Evolutionary conservation across 2,113 vertebrate species (phyloP), one percentile per base, ranked within the genome.

Genomic region (Girardinichthys multiradiatus): DNA sequence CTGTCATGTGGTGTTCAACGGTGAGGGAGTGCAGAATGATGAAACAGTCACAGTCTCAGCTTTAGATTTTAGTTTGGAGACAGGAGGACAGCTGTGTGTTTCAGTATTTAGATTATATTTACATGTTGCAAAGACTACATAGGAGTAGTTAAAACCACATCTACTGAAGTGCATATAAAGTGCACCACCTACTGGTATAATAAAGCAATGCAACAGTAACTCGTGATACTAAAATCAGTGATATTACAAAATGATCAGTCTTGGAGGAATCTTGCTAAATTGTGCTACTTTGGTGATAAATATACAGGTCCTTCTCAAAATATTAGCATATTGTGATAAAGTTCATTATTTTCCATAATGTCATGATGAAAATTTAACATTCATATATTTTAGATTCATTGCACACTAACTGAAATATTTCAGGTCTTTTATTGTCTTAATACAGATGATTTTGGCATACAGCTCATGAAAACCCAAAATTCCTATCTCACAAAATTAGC

Each of bases 151-250:
- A 17, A 57, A 57, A 64, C 33, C n/a, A 28, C 19, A 9, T 68
- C n/a, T 29, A 6, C 4, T 17, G 26, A 59, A 28, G 33, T 35
- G 61, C 30, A 60, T 24, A 3, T 51, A 1, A 5, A 10, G 80
- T 73, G 70, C 81, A 0, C 91, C 87, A 84, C 64, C 90, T 91
- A 68, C 80, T 89, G 91, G 80, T 31, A 0, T 2, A 28, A 82
- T 8, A 17, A 27, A 60, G 42, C 42, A 45, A 19, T 6, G 28
- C 37, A 63, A 6, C 66, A 42, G 60, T 29, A 45, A 1, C 57
- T 39, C 21, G 9, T 19, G 19, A 1, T 3, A 28, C 21, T 68
- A 1, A 42, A 42, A 42, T 14, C 42, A 15, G 39, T 4, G 14
- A 42, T 17, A 42, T 42, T 11, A 42, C 14, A 4, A 19, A 3